These are phyloP conservation scores for Hemicrepidius hirtus DNA, from an alignment of 2,888 invertebrate genomes.

Conservation along the genomic window DNA sequence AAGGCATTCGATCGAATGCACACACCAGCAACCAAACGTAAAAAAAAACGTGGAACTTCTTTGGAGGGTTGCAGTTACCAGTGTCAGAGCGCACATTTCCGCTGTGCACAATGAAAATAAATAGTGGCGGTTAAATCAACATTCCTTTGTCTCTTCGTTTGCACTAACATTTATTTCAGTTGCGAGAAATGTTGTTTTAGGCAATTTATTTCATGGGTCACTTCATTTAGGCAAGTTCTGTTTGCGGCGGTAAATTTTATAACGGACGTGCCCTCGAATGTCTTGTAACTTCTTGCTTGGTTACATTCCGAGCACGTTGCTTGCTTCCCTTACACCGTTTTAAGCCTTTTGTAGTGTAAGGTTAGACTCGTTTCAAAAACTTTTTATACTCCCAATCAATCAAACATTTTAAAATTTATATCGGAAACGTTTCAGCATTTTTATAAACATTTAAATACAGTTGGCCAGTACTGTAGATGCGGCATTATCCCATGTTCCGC, in stretches of 20 bases:
- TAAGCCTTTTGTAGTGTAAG: constrained; percentile 5
- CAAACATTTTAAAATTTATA: too few species aligned
- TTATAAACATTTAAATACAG: too few species aligned
- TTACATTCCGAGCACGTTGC: constrained; percentile 26
- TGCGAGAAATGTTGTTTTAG: constrained; percentile 65
- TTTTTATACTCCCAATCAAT: neutral
- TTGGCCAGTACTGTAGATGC: too few species aligned
- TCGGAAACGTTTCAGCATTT: too few species aligned
- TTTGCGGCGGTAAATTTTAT: constrained; percentile 39
- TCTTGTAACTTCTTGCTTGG: constrained; percentile 27
- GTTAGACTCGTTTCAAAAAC: neutral
- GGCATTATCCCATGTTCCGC: too few species aligned
- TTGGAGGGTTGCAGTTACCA: constrained; percentile 26
- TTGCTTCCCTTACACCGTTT: neutral
- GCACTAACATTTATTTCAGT: constrained; percentile 66
- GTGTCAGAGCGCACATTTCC: constrained; percentile 36
- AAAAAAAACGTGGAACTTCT: constrained; percentile 8
- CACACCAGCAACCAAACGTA: constrained; percentile 7
- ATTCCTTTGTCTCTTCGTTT: constrained; percentile 67
- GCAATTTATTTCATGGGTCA: constrained; percentile 68
- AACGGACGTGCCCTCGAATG: constrained; percentile 21
- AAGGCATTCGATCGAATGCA: neutral
- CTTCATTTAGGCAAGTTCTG: constrained; percentile 58
- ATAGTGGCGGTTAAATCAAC: constrained; percentile 67
- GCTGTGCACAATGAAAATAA: constrained; percentile 64